These are phyloP conservation scores for Myiopsitta monachus DNA, from an alignment of 2,113 vertebrate genomes.

Conservation along the genomic window DNA sequence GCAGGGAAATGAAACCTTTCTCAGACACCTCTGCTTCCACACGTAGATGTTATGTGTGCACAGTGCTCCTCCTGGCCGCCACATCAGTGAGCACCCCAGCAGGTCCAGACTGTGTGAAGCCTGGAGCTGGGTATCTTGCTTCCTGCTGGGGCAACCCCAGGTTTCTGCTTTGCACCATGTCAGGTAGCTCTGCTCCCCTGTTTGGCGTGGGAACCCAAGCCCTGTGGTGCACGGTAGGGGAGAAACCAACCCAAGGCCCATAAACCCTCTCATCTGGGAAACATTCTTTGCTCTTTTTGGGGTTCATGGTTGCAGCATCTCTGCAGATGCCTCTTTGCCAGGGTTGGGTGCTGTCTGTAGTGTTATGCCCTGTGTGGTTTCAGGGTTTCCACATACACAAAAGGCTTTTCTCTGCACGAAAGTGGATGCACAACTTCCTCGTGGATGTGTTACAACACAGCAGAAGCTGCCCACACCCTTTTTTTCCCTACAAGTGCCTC, in stretches of 20 bases:
- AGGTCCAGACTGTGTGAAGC: background rate
- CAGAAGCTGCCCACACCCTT: accelerated
- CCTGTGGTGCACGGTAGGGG: accelerated
- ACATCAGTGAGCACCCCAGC: accelerated
- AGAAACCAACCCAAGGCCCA: background rate
- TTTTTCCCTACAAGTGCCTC: background rate
- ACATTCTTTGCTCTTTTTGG: background rate
- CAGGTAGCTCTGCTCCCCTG: background rate
- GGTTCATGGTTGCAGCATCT: background rate
- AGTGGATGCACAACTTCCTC: background rate
- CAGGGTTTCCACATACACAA: background rate
- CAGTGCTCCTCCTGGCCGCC: background rate
- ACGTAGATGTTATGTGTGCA: accelerated
- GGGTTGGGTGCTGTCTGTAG: background rate
- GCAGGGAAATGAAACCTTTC: slow-evolving; percentile 84
- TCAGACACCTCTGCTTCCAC: background rate
- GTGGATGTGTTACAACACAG: background rate
- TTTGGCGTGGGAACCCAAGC: accelerated
- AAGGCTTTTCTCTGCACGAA: background rate
- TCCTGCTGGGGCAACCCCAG: background rate
- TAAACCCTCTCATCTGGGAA: accelerated
- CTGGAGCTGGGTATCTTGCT: background rate
- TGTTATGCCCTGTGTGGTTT: background rate
- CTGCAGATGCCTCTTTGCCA: background rate
- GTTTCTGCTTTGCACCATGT: background rate